A percentile compares a stretch with the other conserved stretches of the same genome.
Evolutionary conservation across 1,140 invertebrate genomes (phyloP).

Genomic region (Trichonephila clavata): DNA sequence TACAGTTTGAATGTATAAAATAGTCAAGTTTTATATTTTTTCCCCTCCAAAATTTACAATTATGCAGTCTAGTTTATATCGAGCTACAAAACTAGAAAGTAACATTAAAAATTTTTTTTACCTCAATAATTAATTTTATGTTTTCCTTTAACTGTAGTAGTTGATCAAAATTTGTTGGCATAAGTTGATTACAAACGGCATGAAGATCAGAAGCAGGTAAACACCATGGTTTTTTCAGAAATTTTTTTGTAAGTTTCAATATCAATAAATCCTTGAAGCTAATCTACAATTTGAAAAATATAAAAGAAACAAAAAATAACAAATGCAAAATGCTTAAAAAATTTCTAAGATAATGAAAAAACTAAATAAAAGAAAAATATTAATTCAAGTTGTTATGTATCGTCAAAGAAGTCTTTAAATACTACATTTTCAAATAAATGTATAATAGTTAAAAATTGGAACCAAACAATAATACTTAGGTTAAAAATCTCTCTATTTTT

Average conservation of each 20-base stretch:
- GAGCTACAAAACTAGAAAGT: not conserved
- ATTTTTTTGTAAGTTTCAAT: constrained; percentile 53
- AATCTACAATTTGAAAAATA: not conserved
- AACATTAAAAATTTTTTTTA: not conserved
- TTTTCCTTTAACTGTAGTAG: constrained; percentile 35
- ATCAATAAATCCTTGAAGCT: constrained; percentile 33
- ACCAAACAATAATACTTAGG: no score
- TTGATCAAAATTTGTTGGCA: constrained; percentile 20
- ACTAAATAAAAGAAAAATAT: no score
- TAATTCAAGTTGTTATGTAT: no score
- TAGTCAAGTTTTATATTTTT: no score
- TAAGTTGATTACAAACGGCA: constrained; percentile 1
- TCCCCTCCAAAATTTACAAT: no score
- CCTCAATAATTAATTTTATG: constrained; percentile 40
- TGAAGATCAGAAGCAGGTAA: constrained; percentile 3
- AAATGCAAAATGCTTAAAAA: not conserved
- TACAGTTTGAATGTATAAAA: no score
- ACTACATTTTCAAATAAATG: no score
- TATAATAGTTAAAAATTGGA: no score
- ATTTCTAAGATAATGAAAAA: no score
- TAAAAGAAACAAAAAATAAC: not conserved
- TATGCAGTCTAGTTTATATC: no score
- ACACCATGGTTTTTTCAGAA: constrained; percentile 52
- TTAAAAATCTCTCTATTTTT: no score
- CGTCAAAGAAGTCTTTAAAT: no score